Evolutionary conservation across 2,888 invertebrate genomes (phyloP).

Genomic region (Pimpla rufipes): DNA sequence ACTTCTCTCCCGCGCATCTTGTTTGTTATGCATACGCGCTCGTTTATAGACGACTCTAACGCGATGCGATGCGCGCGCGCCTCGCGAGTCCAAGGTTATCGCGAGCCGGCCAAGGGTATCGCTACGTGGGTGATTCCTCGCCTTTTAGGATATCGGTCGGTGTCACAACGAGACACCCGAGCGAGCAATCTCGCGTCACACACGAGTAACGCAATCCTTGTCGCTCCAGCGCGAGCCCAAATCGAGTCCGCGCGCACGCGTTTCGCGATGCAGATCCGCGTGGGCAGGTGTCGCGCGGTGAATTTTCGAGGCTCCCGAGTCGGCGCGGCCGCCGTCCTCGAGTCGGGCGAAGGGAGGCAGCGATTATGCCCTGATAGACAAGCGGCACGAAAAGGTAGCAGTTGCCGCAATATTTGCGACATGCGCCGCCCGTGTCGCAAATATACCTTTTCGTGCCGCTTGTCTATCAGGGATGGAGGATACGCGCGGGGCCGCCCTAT

Average conservation of each 20-base stretch:
- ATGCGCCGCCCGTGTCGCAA: too few relatives aligned
- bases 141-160: slow-evolving; percentile 68
- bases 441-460: too few relatives aligned
- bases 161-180: slow-evolving; percentile 62
- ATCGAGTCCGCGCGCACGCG: too few relatives aligned
- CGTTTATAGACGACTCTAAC: not conserved
- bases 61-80: slow-evolving; percentile 12
- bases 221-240: not conserved
- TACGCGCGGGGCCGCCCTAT: not conserved
- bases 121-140: slow-evolving; percentile 61
- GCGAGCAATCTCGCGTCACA: not conserved
- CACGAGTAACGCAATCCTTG: not conserved
- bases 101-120: slow-evolving; percentile 30
- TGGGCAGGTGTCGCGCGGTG: too few relatives aligned
- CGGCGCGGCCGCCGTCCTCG: too few relatives aligned
- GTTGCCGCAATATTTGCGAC: too few relatives aligned
- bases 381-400: too few relatives aligned
- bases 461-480: too few relatives aligned
- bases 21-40: slow-evolving; percentile 33
- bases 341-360: too few relatives aligned
- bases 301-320: too few relatives aligned
- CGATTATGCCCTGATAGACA: too few relatives aligned
- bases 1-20: slow-evolving; percentile 1
- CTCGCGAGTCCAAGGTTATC: slow-evolving; percentile 39
- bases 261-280: too few relatives aligned